A percentile compares a stretch with the other conserved stretches of the same genome.
These are phyloP conservation scores for Brassicogethes aeneus DNA, from an alignment of 2,888 invertebrate genomes.

Conservation along the genomic window DNA sequence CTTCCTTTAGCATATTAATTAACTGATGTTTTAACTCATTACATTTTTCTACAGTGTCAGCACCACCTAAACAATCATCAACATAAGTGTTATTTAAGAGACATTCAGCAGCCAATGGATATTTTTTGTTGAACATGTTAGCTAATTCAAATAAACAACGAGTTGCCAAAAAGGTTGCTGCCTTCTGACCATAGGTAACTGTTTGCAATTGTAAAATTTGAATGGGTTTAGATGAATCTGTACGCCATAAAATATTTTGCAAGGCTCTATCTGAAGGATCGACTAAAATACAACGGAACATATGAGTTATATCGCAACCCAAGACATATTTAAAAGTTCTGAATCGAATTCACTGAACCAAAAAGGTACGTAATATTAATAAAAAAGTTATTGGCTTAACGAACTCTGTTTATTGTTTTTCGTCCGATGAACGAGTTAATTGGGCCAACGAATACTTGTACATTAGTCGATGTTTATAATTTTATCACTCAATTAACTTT, in stretches of 20 bases:
- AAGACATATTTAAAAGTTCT: not conserved
- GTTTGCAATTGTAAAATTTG: not conserved
- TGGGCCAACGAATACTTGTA: too few species aligned
- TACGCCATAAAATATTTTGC: not conserved
- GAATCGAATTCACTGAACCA: too few species aligned
- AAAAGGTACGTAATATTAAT: too few species aligned
- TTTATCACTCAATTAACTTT: too few species aligned
- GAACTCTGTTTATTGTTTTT: too few species aligned
- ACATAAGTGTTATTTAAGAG: constrained; percentile 12
- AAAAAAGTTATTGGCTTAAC: too few species aligned
- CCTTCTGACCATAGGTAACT: constrained; percentile 6
- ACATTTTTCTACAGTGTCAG: constrained; percentile 7
- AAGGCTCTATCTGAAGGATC: not conserved
- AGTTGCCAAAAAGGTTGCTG: constrained; percentile 10
- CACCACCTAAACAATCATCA: constrained; percentile 10
- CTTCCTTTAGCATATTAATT: not conserved
- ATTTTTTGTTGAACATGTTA: constrained; percentile 1
- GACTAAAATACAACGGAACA: not conserved
- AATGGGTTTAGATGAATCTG: not conserved
- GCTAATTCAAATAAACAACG: constrained; percentile 7
- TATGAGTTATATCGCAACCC: not conserved
- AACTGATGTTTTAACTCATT: constrained; percentile 5
- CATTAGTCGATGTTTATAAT: too few species aligned
- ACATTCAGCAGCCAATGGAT: constrained; percentile 7
- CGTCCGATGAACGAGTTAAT: too few species aligned